These are phyloP conservation scores for Argopecten irradians DNA, from an alignment of 1,140 invertebrate genomes.

Conservation along the genomic window DNA sequence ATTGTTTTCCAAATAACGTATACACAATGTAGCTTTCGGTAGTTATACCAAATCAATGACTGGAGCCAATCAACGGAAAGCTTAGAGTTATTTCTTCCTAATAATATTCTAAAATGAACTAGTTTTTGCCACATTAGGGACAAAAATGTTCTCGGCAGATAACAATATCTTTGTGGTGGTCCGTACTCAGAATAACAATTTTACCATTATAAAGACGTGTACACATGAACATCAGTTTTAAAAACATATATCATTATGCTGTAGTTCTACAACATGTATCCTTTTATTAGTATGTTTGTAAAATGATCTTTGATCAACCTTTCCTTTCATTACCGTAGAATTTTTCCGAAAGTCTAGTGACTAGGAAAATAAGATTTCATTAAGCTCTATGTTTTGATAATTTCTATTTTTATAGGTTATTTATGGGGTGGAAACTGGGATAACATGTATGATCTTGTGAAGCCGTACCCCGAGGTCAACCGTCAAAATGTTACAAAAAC, in stretches of 20 bases:
- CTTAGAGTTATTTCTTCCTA: too few species aligned
- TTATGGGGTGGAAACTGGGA: slow-evolving; percentile 94
- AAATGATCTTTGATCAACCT: neutral
- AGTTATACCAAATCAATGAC: too few species aligned
- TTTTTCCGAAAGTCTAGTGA: neutral
- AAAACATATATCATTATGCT: too few species aligned
- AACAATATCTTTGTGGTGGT: too few species aligned
- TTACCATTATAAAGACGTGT: too few species aligned
- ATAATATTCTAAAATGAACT: too few species aligned
- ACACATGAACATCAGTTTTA: too few species aligned
- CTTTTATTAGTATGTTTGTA: slow-evolving; percentile 32
- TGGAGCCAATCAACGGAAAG: too few species aligned
- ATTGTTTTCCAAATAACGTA: neutral
- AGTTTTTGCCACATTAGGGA: too few species aligned
- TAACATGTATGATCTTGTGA: slow-evolving; percentile 84
- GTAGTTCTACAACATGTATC: slow-evolving; percentile 25
- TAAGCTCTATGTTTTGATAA: neutral
- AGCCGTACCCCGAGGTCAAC: slow-evolving; percentile 50
- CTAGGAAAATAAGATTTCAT: neutral
- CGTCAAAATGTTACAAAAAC: slow-evolving; percentile 78
- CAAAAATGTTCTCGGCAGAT: too few species aligned
- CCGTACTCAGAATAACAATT: too few species aligned
- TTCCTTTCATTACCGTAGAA: neutral
- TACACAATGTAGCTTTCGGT: neutral
- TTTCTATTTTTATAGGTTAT: slow-evolving; percentile 79